Evolutionary conservation across 1,140 invertebrate genomes (phyloP), one percentile per base, ranked within the genome.

Genomic region (Pogonomyrmex barbatus): DNA sequence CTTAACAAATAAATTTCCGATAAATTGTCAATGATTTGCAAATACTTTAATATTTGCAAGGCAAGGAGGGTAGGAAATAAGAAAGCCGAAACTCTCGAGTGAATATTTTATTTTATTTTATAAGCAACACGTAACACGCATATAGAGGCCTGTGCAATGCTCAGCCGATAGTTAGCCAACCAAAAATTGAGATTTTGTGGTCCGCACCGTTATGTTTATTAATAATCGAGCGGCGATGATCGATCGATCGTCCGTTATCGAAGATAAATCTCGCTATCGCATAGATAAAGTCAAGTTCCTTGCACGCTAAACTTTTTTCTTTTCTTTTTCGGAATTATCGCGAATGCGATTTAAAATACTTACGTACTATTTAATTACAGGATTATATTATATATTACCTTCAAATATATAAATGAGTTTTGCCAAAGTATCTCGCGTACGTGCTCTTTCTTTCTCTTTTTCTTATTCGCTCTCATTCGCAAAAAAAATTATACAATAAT

Each of bases 41-140:
- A 33, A 56, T 5, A 58, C 3, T 39, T 56, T 4, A 1, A 6
- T 30, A 1, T 24, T 10, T 4, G 10, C 4, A 2, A 9, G 12
- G 0, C 2, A 2, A 6, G 30, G 6, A 52, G 12, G 24, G 0
- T 14, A 5, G 10, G 30, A 47, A 24, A 6, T n/a, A 68, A 79
- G 17, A 71, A 82, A 4, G 1, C 10, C 17, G 2, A 62, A 42
- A 56, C 12, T 81, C 17, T 76, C 56, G 47, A 84, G 60, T 81
- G 76, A 90, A 90, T 71, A 85, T 67, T 90, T 84, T 50, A 63
- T 84, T 94, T 94, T 93, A 93, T 94, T 83, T 83, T 94, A 91
- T 93, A 94, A 94, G 93, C 92, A 93, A 94, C 93, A 94, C 91
- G 90, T 93, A 93, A 94, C 92, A 93, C 90, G 86, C 89, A 92